phyloP scores from a whole-genome alignment of 2,113 vertebrate genomes.

The Tichodroma muraria region DNA sequence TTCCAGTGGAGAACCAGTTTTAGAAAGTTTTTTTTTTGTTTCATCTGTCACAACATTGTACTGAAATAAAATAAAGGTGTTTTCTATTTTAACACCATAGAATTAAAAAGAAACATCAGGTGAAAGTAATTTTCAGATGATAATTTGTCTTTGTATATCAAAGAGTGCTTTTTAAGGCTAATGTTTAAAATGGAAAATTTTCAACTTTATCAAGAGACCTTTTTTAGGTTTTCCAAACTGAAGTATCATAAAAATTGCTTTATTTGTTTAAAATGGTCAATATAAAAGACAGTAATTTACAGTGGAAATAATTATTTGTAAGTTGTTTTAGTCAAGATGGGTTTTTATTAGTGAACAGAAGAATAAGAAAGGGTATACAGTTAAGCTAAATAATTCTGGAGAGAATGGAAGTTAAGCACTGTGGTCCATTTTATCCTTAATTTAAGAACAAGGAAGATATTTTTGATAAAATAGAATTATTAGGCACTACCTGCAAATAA shows the following conservation, averaged over 20 bases:
- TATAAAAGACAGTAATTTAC: background rate
- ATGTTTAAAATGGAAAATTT: background rate
- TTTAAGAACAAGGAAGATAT: background rate
- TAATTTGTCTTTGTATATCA: background rate
- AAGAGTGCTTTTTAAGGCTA: background rate
- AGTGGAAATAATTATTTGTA: background rate
- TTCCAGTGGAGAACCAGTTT: background rate
- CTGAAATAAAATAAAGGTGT: background rate
- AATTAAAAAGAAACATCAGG: background rate
- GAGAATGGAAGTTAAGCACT: background rate
- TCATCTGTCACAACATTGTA: background rate
- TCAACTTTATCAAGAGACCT: background rate
- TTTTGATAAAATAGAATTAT: background rate
- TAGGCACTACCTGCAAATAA: background rate
- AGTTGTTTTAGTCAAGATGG: background rate
- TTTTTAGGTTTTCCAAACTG: background rate
- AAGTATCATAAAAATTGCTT: background rate
- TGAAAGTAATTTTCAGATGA: background rate
- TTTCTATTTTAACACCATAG: background rate
- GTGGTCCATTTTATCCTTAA: background rate
- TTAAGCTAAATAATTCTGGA: background rate
- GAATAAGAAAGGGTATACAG: background rate
- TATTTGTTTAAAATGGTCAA: background rate
- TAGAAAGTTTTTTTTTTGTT: background rate
- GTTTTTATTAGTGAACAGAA: background rate